A percentile compares a stretch with the other conserved stretches of the same genome.
Conservation (phyloP, 1,140 invertebrate genomes). For the Leptinotarsa defecta region DNA sequence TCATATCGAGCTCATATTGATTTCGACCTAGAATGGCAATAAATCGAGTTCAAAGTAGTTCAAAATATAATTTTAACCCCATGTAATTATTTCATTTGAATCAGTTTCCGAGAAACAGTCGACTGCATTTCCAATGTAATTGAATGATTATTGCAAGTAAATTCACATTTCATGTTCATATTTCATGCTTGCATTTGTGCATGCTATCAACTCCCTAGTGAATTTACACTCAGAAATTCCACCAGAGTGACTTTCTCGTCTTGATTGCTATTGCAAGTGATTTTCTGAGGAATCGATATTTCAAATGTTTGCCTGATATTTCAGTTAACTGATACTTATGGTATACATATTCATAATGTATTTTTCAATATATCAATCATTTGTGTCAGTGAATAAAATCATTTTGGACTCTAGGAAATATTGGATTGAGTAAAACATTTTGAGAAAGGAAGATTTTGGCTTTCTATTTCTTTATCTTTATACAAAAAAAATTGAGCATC, state of each 20-base stretch:
- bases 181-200: conserved; percentile 14
- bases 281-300: background rate
- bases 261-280: background rate
- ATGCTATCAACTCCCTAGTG: conserved; percentile 13
- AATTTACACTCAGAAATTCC: conserved; percentile 5
- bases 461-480: too few species aligned
- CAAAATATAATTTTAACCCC: background rate
- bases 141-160: conserved; percentile 22
- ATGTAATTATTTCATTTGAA: conserved; percentile 11
- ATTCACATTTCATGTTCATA: conserved; percentile 19
- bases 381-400: too few species aligned
- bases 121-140: conserved; percentile 9
- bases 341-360: too few species aligned
- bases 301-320: background rate
- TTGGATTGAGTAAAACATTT: too few species aligned
- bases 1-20: too few species aligned
- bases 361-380: too few species aligned
- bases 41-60: background rate
- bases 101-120: conserved; percentile 17
- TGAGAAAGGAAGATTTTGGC: too few species aligned
- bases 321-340: too few species aligned
- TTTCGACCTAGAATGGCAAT: too few species aligned
- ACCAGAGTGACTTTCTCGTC: background rate
- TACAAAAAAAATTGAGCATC: too few species aligned
- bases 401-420: too few species aligned